Evolutionary conservation across 2,113 vertebrate species (phyloP).

Genomic region (Notarius lentiginosus): DNA sequence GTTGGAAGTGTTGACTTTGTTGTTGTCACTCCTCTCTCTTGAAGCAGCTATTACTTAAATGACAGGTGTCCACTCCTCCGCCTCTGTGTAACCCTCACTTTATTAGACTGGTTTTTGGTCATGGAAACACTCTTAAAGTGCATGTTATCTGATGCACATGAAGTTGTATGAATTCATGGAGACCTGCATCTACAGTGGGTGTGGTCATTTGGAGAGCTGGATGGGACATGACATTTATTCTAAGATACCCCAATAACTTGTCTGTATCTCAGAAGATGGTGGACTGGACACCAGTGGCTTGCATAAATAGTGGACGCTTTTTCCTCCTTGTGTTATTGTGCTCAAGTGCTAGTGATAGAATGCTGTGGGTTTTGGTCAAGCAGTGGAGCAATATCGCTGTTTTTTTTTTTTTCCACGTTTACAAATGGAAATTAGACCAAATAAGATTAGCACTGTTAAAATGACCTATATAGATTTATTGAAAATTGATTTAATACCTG

Average conservation of each 20-base stretch:
- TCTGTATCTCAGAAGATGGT: neutral
- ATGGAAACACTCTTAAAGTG: neutral
- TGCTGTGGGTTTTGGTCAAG: conserved; percentile 7
- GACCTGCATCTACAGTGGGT: neutral
- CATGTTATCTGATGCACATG: neutral
- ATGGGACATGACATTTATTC: neutral
- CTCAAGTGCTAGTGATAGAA: neutral
- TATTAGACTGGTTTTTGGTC: neutral
- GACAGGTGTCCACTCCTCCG: neutral
- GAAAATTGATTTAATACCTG: neutral
- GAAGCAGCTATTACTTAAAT: conserved; percentile 12
- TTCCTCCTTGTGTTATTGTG: neutral
- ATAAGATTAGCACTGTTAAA: neutral
- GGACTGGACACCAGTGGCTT: conserved; percentile 2
- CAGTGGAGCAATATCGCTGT: neutral
- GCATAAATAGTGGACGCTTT: neutral
- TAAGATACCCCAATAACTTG: neutral
- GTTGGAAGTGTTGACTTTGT: neutral
- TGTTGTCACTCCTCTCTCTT: conserved; percentile 30
- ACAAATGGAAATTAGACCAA: neutral
- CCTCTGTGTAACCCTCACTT: neutral
- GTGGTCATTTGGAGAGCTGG: neutral
- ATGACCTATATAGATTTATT: neutral
- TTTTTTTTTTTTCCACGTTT: neutral
- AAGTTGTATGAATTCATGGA: neutral